Evolutionary conservation across 2,113 vertebrate species (phyloP), one percentile per base, ranked within the genome.

Genomic region (Phalacrocorax aristotelis): DNA sequence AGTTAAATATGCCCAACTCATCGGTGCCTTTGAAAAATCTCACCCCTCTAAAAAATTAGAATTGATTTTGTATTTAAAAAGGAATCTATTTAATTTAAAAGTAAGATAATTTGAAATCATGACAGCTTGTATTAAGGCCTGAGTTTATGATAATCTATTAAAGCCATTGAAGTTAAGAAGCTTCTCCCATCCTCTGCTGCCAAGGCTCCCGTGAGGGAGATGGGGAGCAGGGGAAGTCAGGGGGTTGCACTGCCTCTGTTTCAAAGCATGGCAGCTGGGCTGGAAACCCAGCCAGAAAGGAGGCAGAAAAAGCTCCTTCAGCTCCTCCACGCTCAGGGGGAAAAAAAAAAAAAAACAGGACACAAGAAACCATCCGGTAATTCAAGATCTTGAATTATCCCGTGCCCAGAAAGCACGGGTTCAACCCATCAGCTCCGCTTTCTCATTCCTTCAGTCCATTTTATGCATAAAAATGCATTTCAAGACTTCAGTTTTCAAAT

Each of bases 51-150:
- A 93, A 96, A 95, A 96, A 96, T 96, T 71, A 94, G 96, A 97
- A 97, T 97, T 87, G 96, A 96, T 97, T 97, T 97, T 97, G 92
- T 97, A 95, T 97, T 97, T 97, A 96, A 96, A 97, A 97, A 95
- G 92, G 93, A 74, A 97, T 95, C 93, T 95, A 93, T 97, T 96
- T 97, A 90, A 96, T 97, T 96, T 97, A 88, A 96, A 96, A 95
- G 93, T 96, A 90, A 95, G 92, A 96, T 93, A 83, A 96, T 96
- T 96, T 92, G 92, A 97, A 97, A 94, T 95, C 90, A 62, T 95
- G 95, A 96, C 93, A 96, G 93, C 90, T 89, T 83, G 83, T 94
- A 92, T 94, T 96, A 96, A 94, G 86, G 85, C 85, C 60, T 13
- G 54, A 95, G 95, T 96, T 93, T 94, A 95, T 94, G 95, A 96